phyloP scores from a whole-genome alignment of 2,888 invertebrate species.

The Morpho deidamia region DNA sequence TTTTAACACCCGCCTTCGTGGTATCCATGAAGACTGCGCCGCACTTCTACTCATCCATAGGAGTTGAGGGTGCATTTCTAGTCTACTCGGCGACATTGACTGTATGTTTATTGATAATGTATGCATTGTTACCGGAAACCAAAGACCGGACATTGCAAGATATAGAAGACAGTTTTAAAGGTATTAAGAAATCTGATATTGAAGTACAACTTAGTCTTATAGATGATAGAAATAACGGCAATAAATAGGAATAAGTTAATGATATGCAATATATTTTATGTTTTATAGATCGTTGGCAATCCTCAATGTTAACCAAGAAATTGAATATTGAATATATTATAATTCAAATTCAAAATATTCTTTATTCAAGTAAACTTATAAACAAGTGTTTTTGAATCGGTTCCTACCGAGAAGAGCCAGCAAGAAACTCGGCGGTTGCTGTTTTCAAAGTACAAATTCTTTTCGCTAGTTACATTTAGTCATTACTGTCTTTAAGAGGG shows the following conservation, averaged over 20 bases:
- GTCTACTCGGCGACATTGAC: constrained; percentile 59
- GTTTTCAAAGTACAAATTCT: too few relatives aligned
- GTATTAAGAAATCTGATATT: constrained; percentile 42
- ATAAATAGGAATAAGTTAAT: background rate
- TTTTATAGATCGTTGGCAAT: too few relatives aligned
- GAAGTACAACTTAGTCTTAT: constrained; percentile 64
- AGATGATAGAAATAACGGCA: background rate
- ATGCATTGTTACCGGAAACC: constrained; percentile 61
- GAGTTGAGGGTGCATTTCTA: constrained; percentile 65
- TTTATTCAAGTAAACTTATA: too few relatives aligned
- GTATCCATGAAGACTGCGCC: constrained; percentile 73
- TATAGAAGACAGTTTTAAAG: constrained; percentile 68
- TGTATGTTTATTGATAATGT: constrained; percentile 55
- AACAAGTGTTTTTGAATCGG: too few relatives aligned
- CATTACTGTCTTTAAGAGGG: too few relatives aligned
- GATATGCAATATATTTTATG: background rate
- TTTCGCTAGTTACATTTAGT: too few relatives aligned
- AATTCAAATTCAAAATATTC: too few relatives aligned
- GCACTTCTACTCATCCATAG: constrained; percentile 61
- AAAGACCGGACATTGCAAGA: constrained; percentile 68
- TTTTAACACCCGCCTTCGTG: constrained; percentile 63
- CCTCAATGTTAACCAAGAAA: too few relatives aligned
- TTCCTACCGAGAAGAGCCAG: too few relatives aligned
- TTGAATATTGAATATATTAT: too few relatives aligned
- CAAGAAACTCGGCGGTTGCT: too few relatives aligned